Evolutionary conservation across 2,797 vertebrate species (phyloP), one percentile per base, ranked within the genome.

Genomic region (Taeniopygia guttata): DNA sequence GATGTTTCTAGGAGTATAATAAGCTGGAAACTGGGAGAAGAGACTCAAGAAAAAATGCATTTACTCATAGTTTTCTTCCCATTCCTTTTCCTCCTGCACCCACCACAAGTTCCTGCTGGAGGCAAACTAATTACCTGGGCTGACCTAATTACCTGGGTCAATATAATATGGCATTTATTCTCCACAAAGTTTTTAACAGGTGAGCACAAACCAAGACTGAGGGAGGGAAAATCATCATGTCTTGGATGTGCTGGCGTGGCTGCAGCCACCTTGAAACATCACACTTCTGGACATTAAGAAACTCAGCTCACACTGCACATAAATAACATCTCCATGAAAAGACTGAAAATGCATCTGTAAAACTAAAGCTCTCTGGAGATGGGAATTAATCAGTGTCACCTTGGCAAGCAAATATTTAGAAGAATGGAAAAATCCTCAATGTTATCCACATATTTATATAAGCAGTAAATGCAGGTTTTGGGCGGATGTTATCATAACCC

Each of bases 241-340:
- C 34, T 66, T 6, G 3, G 1, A 0, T 23, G 40, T 58, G 48
- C 48, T 0, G 0, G 19, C 43, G 18, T 12, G 60, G n/a, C 64
- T 67, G 59, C 58, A 68, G 18, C 10, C 23, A 36, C 56, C 40
- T 80, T 11, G 5, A 45, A 69, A 38, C 18, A 36, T 13, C 20
- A 0, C 4, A 3, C 15, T 59, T 23, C 22, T 52, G 56, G 36
- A 42, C 11, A 16, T 40, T 14, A 52, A 40, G 70, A 84, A 89
- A 34, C 29, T 80, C 40, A 34, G 34, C 64, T 86, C 40, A 60
- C n/a, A 11, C 13, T 58, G 52, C 15, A 48, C n/a, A n/a, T 59
- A 29, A 52, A 42, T 23, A 64, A 30, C 10, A 51, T 17, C 23
- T 48, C 64, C 34, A 25, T 30, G 68, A 81, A 84, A 84, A 78